A percentile compares a stretch with the other conserved stretches of the same genome.
phyloP scores from a whole-genome alignment of 2,113 vertebrate species.

The Ramphastos sulfuratus region DNA sequence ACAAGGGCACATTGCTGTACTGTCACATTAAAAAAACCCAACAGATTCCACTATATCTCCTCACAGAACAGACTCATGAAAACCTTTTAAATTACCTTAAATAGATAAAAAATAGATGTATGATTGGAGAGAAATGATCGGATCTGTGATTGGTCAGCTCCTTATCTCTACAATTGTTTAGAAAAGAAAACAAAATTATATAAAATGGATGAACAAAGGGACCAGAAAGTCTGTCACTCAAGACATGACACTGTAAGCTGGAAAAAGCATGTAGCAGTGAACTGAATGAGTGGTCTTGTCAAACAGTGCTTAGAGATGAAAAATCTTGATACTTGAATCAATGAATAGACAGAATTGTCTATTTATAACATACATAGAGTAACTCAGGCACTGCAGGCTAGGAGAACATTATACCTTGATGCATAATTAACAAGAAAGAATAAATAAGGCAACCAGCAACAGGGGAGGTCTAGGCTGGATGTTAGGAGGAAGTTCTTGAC shows the following conservation, averaged over 20 bases:
- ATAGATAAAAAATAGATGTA: not conserved
- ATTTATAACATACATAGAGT: not conserved
- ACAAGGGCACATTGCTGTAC: too few species aligned
- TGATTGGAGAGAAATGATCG: too few species aligned
- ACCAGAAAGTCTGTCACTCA: not conserved
- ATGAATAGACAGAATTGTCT: not conserved
- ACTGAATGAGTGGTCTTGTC: not conserved
- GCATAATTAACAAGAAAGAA: not conserved
- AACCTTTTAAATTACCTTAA: not conserved
- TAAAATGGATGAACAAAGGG: not conserved
- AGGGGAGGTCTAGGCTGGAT: too few species aligned
- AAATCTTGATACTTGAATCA: not conserved
- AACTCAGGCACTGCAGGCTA: not conserved
- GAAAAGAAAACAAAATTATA: not conserved
- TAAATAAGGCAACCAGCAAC: not conserved
- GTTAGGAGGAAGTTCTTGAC: too few species aligned
- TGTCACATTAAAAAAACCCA: too few species aligned
- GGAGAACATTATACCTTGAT: not conserved
- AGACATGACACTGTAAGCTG: not conserved
- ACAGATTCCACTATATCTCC: not conserved
- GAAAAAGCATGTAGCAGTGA: not conserved
- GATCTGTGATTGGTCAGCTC: too few species aligned
- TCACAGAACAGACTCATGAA: not conserved
- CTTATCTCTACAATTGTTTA: too few species aligned
- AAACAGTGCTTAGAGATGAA: not conserved